Conservation (phyloP, 92 coral and sea anemone species). For the Porites cylindrica region DNA sequence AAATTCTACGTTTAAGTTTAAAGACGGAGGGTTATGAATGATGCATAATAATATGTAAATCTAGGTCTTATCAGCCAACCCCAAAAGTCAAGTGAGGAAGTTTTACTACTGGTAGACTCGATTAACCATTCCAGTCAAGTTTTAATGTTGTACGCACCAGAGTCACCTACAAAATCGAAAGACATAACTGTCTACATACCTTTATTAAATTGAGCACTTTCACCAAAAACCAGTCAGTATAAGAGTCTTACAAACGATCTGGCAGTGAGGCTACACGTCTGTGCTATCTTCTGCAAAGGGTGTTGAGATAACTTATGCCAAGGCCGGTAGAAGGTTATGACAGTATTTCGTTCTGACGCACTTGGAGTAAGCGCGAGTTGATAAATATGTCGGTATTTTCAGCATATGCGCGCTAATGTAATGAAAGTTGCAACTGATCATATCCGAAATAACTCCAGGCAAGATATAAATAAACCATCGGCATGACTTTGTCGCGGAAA, state of each 20-base stretch:
- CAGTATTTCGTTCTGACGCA: not conserved
- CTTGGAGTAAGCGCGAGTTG: too few species aligned
- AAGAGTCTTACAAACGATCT: not conserved
- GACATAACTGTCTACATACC: not conserved
- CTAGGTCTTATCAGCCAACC: too few species aligned
- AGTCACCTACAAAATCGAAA: too few species aligned
- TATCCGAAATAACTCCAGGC: constrained; percentile 19
- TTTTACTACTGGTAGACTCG: not conserved
- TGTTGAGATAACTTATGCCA: too few species aligned
- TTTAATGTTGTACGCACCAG: not conserved
- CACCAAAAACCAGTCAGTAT: not conserved
- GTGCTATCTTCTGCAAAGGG: not conserved
- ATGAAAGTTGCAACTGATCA: constrained; percentile 30
- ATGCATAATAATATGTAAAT: too few species aligned
- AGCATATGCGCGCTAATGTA: not conserved
- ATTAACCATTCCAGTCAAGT: not conserved
- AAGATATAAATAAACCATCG: constrained; percentile 28
- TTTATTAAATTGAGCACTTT: not conserved
- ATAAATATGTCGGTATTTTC: too few species aligned
- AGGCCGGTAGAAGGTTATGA: not conserved
- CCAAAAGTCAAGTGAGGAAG: too few species aligned
- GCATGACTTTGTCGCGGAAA: constrained; percentile 21
- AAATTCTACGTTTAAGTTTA: not conserved
- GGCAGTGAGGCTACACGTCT: not conserved
- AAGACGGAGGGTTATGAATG: not conserved